phyloP scores from a whole-genome alignment of 2,113 vertebrate species.

The Clarias gariepinus region DNA sequence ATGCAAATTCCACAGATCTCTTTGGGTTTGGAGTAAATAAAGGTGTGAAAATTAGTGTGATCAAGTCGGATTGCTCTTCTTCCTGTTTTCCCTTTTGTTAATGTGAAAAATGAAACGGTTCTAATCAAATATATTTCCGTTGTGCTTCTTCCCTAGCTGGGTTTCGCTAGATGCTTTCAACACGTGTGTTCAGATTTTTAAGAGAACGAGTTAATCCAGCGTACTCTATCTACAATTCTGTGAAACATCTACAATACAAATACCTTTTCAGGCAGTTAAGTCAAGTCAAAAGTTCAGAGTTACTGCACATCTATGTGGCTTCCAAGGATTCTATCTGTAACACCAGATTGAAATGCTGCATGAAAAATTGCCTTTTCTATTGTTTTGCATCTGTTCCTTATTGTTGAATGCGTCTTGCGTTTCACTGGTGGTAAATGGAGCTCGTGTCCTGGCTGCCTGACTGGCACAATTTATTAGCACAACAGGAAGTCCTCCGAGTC shows the following conservation, averaged over 20 bases:
- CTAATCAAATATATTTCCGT: constrained; percentile 71
- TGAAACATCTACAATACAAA: neutral
- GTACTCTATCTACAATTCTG: neutral
- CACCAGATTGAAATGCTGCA: neutral
- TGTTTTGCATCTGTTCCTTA: constrained; percentile 20
- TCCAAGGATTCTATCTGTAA: neutral
- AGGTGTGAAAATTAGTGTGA: constrained; percentile 73
- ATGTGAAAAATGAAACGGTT: constrained; percentile 65
- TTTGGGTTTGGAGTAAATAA: constrained; percentile 77
- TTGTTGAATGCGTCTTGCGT: constrained; percentile 30
- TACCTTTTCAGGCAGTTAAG: neutral
- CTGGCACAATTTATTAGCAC: constrained; percentile 25
- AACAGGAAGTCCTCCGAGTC: constrained; percentile 50
- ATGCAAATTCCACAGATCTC: constrained; percentile 76
- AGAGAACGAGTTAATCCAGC: neutral
- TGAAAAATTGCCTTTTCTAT: constrained; percentile 17
- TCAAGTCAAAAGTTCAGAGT: neutral
- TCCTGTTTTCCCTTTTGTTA: constrained; percentile 73
- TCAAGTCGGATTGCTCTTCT: constrained; percentile 71
- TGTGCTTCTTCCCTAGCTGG: constrained; percentile 54
- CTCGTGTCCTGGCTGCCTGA: constrained; percentile 19
- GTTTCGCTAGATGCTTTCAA: neutral
- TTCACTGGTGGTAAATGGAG: constrained; percentile 33
- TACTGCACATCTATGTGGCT: neutral
- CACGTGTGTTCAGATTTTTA: neutral